Evolutionary conservation across 2,113 vertebrate genomes (phyloP), one percentile per base, ranked within the genome.

Genomic region (Hydropotes inermis): DNA sequence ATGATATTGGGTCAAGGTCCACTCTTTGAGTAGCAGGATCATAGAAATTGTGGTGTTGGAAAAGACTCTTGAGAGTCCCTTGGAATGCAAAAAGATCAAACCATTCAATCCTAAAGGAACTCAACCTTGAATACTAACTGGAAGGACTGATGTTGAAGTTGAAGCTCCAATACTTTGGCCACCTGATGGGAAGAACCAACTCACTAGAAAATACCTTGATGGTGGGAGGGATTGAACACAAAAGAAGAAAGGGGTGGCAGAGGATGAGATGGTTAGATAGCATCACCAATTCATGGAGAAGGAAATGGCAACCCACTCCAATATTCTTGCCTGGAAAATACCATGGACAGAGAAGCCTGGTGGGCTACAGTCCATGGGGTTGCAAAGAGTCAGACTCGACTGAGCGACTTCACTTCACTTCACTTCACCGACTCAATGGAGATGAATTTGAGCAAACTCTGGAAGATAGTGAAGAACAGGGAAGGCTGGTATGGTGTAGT

Each of bases 1-100:
- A 36, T 2, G n/a, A 2, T 16, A 9, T 30, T 70, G 17, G 2
- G 6, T 7, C 2, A 11, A 84, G 27, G 19, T 61, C 7, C 0
- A 27, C 6, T 61, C 43, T 54, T 19, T 43, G 67, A 60, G 28
- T 3, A 16, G 33, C 4, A 47, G 27, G 25, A 54, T 54, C 57
- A 39, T 12, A 7, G 70, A 76, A 43, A 27, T 1, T 27, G 36
- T 76, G 23, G 70, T 43, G 23, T 43, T 43, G 39, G 36, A 27
- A 76, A 76, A 76, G 39, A 43, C 23, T 76, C 23, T 27, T 76
- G 23, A 76, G 70, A 74, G 5, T 74, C 36, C 70, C 36, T 43
- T 43, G 36, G 36, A 76, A 36, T 43, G 23, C 23, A 76, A 27
- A 43, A 23, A 43, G 23, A 76, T 76, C 12, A 14, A 43, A 43